These are phyloP conservation scores for Paramormyrops kingsleyae DNA, from an alignment of 2,113 vertebrate species.

Conservation along the genomic window DNA sequence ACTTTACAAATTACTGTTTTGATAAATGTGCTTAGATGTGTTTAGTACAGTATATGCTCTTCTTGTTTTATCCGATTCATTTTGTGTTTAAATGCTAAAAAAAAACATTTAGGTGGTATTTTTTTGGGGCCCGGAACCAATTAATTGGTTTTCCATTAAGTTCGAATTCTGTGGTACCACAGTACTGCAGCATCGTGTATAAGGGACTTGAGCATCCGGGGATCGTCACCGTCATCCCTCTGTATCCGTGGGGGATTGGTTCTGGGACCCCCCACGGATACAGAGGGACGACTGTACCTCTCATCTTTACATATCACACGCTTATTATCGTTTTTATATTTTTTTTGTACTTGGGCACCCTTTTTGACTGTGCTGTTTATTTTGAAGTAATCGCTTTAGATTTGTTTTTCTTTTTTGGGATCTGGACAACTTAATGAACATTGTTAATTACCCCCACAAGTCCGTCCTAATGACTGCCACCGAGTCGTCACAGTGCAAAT, in stretches of 20 bases:
- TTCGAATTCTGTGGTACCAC: too few relatives aligned
- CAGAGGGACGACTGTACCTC: neutral
- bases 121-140: too few relatives aligned
- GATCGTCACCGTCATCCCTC: neutral
- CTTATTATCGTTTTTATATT: neutral
- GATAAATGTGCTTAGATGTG: too few relatives aligned
- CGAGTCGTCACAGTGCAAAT: conserved; percentile 57
- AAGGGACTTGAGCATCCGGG: neutral
- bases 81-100: too few relatives aligned
- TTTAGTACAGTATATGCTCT: too few relatives aligned
- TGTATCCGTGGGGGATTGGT: neutral
- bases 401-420: neutral
- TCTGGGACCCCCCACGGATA: neutral
- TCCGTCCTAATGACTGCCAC: conserved; percentile 63
- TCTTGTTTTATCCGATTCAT: too few relatives aligned
- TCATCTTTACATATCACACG: neutral
- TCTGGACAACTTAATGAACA: conserved; percentile 45
- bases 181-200: neutral
- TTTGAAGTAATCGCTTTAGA: neutral
- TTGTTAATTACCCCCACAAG: conserved; percentile 60
- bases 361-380: neutral
- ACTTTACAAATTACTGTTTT: too few relatives aligned
- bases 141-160: too few relatives aligned
- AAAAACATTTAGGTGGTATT: too few relatives aligned
- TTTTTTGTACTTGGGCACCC: neutral